Conservation (phyloP, 2,113 vertebrate genomes). For the Pimephales promelas region DNA sequence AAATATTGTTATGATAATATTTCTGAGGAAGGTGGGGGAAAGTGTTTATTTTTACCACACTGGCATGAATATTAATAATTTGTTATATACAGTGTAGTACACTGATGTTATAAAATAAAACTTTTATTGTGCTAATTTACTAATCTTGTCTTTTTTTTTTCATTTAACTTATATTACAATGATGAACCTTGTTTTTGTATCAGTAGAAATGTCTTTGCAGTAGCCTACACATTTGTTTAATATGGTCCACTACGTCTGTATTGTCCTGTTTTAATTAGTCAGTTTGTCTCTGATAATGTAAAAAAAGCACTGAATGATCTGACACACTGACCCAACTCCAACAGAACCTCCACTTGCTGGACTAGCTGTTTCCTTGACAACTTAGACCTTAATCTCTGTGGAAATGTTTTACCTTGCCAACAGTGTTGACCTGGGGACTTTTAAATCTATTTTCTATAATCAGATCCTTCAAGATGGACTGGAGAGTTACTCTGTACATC, state of each 20-base stretch:
- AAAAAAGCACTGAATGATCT: not conserved
- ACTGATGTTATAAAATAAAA: slow-evolving; percentile 59
- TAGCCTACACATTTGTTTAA: too few relatives aligned
- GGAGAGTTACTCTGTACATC: not conserved
- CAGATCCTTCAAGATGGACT: slow-evolving; percentile 1
- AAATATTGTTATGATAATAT: slow-evolving; percentile 50
- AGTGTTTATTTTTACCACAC: slow-evolving; percentile 63
- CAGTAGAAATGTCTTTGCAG: not conserved
- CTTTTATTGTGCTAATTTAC: slow-evolving; percentile 49
- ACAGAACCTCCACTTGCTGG: not conserved
- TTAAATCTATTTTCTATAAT: slow-evolving; percentile 12
- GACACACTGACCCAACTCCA: not conserved
- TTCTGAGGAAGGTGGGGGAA: slow-evolving; percentile 45
- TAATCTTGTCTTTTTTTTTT: slow-evolving; percentile 9
- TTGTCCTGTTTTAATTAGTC: not conserved
- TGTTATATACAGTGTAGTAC: slow-evolving; percentile 59
- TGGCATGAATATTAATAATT: slow-evolving; percentile 61
- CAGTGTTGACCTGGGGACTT: slow-evolving; percentile 3
- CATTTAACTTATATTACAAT: not conserved
- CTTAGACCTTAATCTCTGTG: not conserved
- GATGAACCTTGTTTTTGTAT: not conserved
- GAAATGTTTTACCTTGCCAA: not conserved
- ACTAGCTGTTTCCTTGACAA: not conserved
- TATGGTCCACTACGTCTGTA: not conserved
- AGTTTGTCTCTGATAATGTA: not conserved